Percentiles rank a stretch among this genome's conserved stretches.
Evolutionary conservation across 2,888 invertebrate genomes (phyloP).

Genomic region (Synanthedon vespiformis): DNA sequence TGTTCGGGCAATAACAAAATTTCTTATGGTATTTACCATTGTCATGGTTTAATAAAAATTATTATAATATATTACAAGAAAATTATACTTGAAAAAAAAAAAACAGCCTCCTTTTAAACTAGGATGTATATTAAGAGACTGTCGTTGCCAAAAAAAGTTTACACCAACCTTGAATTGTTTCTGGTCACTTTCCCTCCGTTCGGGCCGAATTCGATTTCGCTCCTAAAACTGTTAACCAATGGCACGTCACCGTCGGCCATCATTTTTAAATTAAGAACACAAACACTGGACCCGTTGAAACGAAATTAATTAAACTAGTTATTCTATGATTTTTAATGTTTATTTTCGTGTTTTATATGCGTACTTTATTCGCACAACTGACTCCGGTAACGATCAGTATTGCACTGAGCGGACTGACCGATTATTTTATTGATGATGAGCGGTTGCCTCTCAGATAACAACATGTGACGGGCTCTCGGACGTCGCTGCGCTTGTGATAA

Average conservation of each 20-base stretch:
- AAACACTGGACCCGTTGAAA: not conserved
- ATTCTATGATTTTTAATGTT: not conserved
- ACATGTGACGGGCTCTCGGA: conserved; percentile 39
- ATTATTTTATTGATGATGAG: conserved; percentile 60
- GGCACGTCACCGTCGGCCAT: conserved; percentile 64
- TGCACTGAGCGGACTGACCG: conserved; percentile 37
- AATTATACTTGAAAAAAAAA: too few species aligned
- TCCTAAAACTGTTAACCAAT: conserved; percentile 53
- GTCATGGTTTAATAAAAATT: too few species aligned
- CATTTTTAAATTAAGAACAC: conserved; percentile 15
- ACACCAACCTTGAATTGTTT: conserved; percentile 55
- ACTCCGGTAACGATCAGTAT: conserved; percentile 27
- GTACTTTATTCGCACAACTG: conserved; percentile 11
- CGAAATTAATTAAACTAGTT: not conserved
- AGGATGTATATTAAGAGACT: too few species aligned
- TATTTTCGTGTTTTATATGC: not conserved
- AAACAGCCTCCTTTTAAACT: too few species aligned
- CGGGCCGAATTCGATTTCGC: conserved; percentile 49
- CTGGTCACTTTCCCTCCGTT: conserved; percentile 52
- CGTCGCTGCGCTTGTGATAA: conserved; percentile 50
- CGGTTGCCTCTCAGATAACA: conserved; percentile 39
- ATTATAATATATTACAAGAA: too few species aligned
- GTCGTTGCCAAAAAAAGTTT: conserved; percentile 3
- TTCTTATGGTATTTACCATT: too few species aligned
- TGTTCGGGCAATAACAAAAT: too few species aligned